phyloP scores from a whole-genome alignment of 2,888 invertebrate genomes.

The Ctenicera cuprea region DNA sequence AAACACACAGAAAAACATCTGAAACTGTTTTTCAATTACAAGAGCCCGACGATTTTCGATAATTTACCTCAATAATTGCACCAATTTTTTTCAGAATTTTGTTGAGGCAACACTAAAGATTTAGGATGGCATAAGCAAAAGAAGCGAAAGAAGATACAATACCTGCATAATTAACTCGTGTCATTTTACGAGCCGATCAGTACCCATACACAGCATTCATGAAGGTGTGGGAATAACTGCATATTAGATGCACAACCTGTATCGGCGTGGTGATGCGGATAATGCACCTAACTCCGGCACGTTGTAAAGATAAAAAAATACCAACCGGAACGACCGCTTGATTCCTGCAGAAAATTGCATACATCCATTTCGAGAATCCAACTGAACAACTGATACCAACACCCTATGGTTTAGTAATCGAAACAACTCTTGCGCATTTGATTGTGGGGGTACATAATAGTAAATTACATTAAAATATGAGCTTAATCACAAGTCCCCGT shows the following conservation, averaged over 20 bases:
- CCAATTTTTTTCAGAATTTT: too few species aligned
- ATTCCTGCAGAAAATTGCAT: slow-evolving; percentile 39
- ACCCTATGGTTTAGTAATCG: slow-evolving; percentile 59
- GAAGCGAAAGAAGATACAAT: neutral
- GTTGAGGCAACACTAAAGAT: too few species aligned
- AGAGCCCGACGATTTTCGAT: too few species aligned
- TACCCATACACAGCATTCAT: slow-evolving; percentile 35
- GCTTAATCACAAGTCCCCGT: slow-evolving; percentile 60
- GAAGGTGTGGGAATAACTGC: slow-evolving; percentile 56
- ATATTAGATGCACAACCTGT: slow-evolving; percentile 53
- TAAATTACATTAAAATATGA: slow-evolving; percentile 61
- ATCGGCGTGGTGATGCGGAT: slow-evolving; percentile 52
- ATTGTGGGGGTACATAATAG: slow-evolving; percentile 56
- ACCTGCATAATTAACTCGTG: slow-evolving; percentile 21
- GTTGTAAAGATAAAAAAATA: slow-evolving; percentile 52
- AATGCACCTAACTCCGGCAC: slow-evolving; percentile 54
- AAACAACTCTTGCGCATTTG: slow-evolving; percentile 54
- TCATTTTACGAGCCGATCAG: slow-evolving; percentile 38
- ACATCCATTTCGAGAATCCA: slow-evolving; percentile 11
- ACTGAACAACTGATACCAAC: slow-evolving; percentile 50
- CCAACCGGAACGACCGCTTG: slow-evolving; percentile 45
- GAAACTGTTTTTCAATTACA: too few species aligned
- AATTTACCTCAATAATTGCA: too few species aligned
- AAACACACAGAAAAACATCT: too few species aligned
- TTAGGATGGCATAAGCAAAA: too few species aligned